Evolutionary conservation across 2,113 vertebrate genomes (phyloP).

Genomic region (Platysteira castanea): DNA sequence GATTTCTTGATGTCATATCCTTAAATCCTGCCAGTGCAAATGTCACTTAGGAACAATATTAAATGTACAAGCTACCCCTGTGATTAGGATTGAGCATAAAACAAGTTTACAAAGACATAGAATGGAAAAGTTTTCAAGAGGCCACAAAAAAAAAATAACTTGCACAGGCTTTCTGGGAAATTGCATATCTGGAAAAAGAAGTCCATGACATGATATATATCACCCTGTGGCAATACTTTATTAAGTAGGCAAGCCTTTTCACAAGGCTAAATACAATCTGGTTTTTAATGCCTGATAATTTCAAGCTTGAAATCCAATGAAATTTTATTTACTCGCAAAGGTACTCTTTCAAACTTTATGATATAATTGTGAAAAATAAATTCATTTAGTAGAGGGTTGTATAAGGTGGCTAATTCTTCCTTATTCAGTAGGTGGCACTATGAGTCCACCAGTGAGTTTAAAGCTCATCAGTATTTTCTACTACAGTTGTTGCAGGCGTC

Average conservation of each 20-base stretch:
- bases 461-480: background rate
- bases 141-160: background rate
- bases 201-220: rapidly evolving
- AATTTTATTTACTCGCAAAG: background rate
- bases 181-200: background rate
- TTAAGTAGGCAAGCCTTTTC: background rate
- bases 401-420: background rate
- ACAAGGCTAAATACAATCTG: background rate
- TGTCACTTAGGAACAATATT: background rate
- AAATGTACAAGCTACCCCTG: background rate
- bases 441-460: background rate
- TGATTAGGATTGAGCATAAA: background rate
- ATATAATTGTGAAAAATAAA: background rate
- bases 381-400: background rate
- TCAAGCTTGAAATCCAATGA: background rate
- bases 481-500: rapidly evolving
- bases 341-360: background rate
- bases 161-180: background rate
- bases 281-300: background rate
- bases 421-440: slow-evolving; percentile 64
- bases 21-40: background rate
- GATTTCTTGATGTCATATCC: background rate
- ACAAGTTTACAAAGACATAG: background rate
- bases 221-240: background rate
- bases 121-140: background rate